A percentile compares a stretch with the other conserved stretches of the same genome.
Conservation (phyloP, 2,888 invertebrate species). For the Oscheius sp. region DNA sequence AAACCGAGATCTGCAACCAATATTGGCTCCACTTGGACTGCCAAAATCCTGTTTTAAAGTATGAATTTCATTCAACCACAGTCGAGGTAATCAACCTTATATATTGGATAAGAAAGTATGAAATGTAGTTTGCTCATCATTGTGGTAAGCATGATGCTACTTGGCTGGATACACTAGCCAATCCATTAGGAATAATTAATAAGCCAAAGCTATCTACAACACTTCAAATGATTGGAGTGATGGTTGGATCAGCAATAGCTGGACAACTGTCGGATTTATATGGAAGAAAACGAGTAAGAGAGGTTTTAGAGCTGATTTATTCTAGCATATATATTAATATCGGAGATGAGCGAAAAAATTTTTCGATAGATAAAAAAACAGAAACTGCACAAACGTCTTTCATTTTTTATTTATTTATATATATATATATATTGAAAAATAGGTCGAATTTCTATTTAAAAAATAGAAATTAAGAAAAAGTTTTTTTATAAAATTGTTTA, state of each 20-base stretch:
- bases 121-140: constrained; percentile 13
- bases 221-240: constrained; percentile 53
- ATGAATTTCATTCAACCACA: constrained; percentile 50
- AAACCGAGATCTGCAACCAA: constrained; percentile 35
- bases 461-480: neutral
- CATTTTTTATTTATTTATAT: neutral
- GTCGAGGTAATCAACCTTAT: constrained; percentile 40
- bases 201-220: constrained; percentile 48
- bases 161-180: constrained; percentile 31
- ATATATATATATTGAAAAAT: neutral
- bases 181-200: constrained; percentile 46
- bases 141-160: constrained; percentile 30
- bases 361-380: too few species aligned
- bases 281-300: constrained; percentile 44
- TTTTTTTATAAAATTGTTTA: too few species aligned
- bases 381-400: too few species aligned
- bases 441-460: too few species aligned
- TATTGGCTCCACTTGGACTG: constrained; percentile 40
- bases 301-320: neutral
- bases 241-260: constrained; percentile 47
- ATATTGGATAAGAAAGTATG: neutral
- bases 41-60: constrained; percentile 37
- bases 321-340: neutral
- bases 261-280: constrained; percentile 52
- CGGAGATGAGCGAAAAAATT: too few species aligned